A percentile compares a stretch with the other conserved stretches of the same genome.
These are phyloP conservation scores for Drosophila siamana DNA, from an alignment of 2,888 invertebrate species.

Conservation along the genomic window DNA sequence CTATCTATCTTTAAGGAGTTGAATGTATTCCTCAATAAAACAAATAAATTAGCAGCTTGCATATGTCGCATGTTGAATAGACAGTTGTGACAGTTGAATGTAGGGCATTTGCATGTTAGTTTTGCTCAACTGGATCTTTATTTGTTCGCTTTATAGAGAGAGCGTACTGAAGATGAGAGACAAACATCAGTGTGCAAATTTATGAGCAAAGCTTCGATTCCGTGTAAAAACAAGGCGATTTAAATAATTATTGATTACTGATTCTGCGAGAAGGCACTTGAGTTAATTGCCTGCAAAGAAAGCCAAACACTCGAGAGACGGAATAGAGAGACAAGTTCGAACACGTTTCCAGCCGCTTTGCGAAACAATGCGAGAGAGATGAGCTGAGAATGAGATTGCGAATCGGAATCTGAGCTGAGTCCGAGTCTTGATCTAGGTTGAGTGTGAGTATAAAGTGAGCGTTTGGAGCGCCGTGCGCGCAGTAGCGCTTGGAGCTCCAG, in stretches of 20 bases:
- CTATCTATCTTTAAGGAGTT: neutral
- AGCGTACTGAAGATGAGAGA: slow-evolving; percentile 4
- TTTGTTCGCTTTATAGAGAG: slow-evolving; percentile 1
- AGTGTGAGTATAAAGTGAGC: slow-evolving; percentile 35
- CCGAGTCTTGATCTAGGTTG: too few relatives aligned
- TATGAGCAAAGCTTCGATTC: neutral
- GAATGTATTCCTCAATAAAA: neutral
- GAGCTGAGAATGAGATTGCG: slow-evolving; percentile 10
- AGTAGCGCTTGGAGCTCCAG: slow-evolving; percentile 54
- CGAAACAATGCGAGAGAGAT: slow-evolving; percentile 18
- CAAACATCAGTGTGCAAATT: neutral
- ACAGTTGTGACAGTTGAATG: neutral
- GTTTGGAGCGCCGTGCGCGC: slow-evolving; percentile 30
- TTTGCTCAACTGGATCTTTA: neutral
- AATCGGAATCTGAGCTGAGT: neutral
- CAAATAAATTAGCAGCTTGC: neutral
- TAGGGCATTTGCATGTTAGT: neutral
- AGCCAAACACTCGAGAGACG: slow-evolving; percentile 7
- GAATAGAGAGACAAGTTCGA: neutral
- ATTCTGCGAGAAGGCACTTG: neutral
- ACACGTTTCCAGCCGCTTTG: neutral
- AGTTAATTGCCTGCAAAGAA: slow-evolving; percentile 5
- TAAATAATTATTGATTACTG: neutral
- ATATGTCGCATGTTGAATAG: too few relatives aligned
- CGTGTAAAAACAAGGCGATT: neutral